Conservation (phyloP, 1,140 invertebrate species). For the Ridgeia piscesae region DNA sequence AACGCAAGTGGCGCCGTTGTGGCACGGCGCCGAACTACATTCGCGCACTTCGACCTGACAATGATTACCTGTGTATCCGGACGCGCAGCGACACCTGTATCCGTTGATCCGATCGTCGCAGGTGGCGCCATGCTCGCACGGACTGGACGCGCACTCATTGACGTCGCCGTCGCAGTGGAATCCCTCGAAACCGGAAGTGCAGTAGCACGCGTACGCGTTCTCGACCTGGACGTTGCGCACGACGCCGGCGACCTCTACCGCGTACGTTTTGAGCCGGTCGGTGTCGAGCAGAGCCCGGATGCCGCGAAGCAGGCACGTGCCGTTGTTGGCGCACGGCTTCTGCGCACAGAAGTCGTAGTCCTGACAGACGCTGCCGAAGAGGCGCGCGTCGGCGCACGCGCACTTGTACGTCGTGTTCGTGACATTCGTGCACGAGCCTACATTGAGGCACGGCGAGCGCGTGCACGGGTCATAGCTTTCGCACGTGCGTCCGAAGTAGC, state of each 20-base stretch:
- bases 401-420: conserved; percentile 29
- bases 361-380: conserved; percentile 34
- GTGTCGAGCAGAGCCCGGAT: conserved; percentile 18
- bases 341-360: conserved; percentile 32
- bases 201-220: conserved; percentile 27
- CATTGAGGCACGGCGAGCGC: conserved; percentile 9
- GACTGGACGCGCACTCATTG: conserved; percentile 66
- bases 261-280: conserved; percentile 10
- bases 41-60: conserved; percentile 76
- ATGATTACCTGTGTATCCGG: conserved; percentile 77
- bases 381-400: conserved; percentile 24
- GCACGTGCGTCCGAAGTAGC: conserved; percentile 41
- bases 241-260: conserved; percentile 1
- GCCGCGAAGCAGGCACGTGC: conserved; percentile 23
- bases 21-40: conserved; percentile 61
- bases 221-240: not conserved
- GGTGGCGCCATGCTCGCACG: conserved; percentile 50
- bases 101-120: conserved; percentile 36
- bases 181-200: conserved; percentile 68
- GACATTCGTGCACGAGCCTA: conserved; percentile 33
- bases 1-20: conserved; percentile 81
- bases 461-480: conserved; percentile 28
- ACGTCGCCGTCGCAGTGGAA: conserved; percentile 86
- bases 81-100: conserved; percentile 31
- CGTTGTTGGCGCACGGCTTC: conserved; percentile 36